Evolutionary conservation across 1,140 invertebrate genomes (phyloP).

Genomic region (Calosoma granatense): DNA sequence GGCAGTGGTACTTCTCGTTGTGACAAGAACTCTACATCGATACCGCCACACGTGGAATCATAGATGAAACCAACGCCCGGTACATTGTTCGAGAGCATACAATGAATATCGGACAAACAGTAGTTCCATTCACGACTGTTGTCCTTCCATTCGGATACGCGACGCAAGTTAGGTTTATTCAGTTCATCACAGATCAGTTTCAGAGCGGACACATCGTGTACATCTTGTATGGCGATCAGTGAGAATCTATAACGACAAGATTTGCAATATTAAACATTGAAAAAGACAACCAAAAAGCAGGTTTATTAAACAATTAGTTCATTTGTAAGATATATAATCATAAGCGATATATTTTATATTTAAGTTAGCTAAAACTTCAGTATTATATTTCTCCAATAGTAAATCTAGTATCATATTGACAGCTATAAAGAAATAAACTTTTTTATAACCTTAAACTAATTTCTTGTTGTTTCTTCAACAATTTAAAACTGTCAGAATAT

Average conservation of each 20-base stretch:
- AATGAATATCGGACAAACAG: conserved; percentile 31
- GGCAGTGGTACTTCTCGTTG: conserved; percentile 21
- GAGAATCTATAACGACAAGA: conserved; percentile 54
- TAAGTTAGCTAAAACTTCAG: too few relatives aligned
- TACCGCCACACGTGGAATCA: conserved; percentile 36
- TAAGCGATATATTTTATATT: too few relatives aligned
- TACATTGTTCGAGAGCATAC: conserved; percentile 12
- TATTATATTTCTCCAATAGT: too few relatives aligned
- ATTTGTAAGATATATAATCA: too few relatives aligned
- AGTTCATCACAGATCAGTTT: conserved; percentile 62
- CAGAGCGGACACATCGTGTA: conserved; percentile 51
- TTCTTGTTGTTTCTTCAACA: too few relatives aligned
- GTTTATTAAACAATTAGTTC: too few relatives aligned
- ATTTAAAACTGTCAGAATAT: too few relatives aligned
- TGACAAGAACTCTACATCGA: conserved; percentile 25
- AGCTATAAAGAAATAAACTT: too few relatives aligned
- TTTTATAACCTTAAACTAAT: too few relatives aligned
- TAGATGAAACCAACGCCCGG: conserved; percentile 38
- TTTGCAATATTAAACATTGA: conserved; percentile 17
- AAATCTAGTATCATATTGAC: too few relatives aligned
- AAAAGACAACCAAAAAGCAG: too few relatives aligned
- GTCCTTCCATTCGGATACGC: conserved; percentile 53
- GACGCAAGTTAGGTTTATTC: conserved; percentile 52
- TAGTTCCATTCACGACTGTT: conserved; percentile 53
- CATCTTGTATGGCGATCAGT: conserved; percentile 61